A percentile compares a stretch with the other conserved stretches of the same genome.
Evolutionary conservation across 2,113 vertebrate species (phyloP).

Genomic region (Gulo gulo): DNA sequence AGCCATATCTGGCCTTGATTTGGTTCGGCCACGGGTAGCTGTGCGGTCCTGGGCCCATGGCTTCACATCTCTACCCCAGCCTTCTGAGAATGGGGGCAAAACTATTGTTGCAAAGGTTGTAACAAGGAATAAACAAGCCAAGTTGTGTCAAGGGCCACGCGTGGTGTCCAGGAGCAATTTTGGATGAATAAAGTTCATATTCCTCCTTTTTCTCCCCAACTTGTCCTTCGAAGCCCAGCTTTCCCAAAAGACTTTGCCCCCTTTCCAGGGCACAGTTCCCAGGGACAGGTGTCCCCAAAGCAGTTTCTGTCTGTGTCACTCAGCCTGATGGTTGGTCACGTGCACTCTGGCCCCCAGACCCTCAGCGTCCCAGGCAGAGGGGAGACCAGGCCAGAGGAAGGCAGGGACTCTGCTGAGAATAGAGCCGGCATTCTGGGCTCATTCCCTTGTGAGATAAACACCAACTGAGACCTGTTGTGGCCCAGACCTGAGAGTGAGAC

Average conservation of each 20-base stretch:
- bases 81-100: neutral
- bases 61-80: neutral
- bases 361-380: neutral
- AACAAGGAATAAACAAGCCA: neutral
- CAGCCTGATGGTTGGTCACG: neutral
- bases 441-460: neutral
- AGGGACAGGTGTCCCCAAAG: neutral
- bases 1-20: neutral
- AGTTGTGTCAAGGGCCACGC: neutral
- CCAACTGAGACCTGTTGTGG: neutral
- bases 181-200: neutral
- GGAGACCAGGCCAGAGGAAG: neutral
- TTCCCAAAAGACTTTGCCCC: neutral
- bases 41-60: neutral
- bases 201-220: neutral
- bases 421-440: neutral
- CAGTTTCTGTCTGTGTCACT: neutral
- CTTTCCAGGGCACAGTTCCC: neutral
- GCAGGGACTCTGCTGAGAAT: neutral
- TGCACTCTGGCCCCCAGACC: neutral
- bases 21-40: neutral
- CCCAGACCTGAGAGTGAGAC: neutral
- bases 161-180: neutral
- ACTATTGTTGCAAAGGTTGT: neutral
- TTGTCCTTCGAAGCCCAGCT: neutral